Evolutionary conservation across 1,140 invertebrate species (phyloP).

Genomic region (Drosophila parabipectinata): DNA sequence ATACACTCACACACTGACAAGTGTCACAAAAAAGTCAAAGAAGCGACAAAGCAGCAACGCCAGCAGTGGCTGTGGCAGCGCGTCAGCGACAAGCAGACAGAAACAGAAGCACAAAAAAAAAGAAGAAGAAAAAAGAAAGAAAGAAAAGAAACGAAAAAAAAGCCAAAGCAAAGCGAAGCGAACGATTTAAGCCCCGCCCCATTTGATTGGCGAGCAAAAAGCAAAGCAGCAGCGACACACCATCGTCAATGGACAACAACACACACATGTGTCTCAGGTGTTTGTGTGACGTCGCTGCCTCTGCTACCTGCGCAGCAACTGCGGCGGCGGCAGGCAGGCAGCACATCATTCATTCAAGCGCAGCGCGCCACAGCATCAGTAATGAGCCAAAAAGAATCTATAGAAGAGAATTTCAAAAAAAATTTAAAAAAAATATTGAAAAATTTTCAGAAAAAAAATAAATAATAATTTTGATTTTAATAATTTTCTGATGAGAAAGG

Average conservation of each 20-base stretch:
- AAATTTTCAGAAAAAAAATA: no score
- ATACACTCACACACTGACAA: constrained; percentile 48
- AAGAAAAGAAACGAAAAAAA: constrained; percentile 29
- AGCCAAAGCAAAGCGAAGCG: constrained; percentile 28
- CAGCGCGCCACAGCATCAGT: constrained; percentile 58
- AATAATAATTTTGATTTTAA: no score
- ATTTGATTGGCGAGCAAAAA: constrained; percentile 82
- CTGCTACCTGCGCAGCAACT: constrained; percentile 38
- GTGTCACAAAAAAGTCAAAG: constrained; percentile 60
- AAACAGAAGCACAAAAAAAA: constrained; percentile 4
- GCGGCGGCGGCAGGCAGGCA: constrained; percentile 37
- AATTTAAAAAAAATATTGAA: no score
- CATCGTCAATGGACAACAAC: constrained; percentile 72
- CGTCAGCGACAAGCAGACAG: constrained; percentile 31
- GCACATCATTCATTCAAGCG: constrained; percentile 71
- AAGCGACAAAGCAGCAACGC: constrained; percentile 35
- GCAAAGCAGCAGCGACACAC: constrained; percentile 61
- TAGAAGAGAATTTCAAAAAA: background rate
- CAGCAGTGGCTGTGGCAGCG: constrained; percentile 17
- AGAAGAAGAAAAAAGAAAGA: constrained; percentile 13
- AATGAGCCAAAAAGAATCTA: constrained; percentile 6
- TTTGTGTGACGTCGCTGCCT: constrained; percentile 48
- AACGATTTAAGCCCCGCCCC: constrained; percentile 81
- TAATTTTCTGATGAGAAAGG: no score
- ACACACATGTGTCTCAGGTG: constrained; percentile 52